Conservation (phyloP, 1,140 invertebrate genomes). For the Drosophila bocqueti region DNA sequence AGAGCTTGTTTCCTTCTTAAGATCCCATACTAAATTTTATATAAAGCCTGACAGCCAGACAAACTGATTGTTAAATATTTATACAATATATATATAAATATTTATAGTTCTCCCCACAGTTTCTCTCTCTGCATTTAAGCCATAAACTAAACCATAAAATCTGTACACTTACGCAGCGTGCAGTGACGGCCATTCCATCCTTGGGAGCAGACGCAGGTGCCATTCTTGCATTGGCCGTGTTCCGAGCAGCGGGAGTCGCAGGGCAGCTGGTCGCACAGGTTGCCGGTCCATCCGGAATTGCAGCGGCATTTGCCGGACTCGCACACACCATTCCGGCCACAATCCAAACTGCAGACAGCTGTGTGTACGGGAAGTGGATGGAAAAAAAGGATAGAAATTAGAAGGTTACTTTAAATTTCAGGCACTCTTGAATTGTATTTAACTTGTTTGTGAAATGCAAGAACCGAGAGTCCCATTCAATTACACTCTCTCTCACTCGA, state of each 20-base stretch:
- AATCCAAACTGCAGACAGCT: conserved; percentile 96
- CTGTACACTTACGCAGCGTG: conserved; percentile 93
- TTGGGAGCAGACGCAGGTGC: conserved; percentile 97
- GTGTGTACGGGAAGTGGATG: conserved; percentile 33
- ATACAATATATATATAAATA: too few relatives aligned
- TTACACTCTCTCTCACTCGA: neutral
- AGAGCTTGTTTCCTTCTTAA: too few relatives aligned
- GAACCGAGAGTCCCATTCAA: neutral
- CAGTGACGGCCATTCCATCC: conserved; percentile 99
- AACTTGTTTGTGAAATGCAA: neutral
- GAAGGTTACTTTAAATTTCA: neutral
- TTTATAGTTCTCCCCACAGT: neutral
- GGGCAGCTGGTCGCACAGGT: conserved; percentile 94
- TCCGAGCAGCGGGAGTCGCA: conserved; percentile 97
- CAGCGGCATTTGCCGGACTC: conserved; percentile 95
- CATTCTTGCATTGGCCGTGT: conserved; percentile 98
- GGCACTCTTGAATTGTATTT: neutral
- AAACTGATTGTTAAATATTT: too few relatives aligned
- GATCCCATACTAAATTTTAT: too few relatives aligned
- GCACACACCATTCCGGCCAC: conserved; percentile 95
- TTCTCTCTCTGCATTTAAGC: neutral
- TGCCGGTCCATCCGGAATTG: conserved; percentile 95
- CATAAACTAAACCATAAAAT: neutral
- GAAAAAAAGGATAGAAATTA: conserved; percentile 4
- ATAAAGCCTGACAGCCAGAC: too few relatives aligned